Percentiles rank a stretch among this genome's conserved stretches.
Conservation (phyloP, 1,140 invertebrate genomes). For the Panagrolaimus sp. region DNA sequence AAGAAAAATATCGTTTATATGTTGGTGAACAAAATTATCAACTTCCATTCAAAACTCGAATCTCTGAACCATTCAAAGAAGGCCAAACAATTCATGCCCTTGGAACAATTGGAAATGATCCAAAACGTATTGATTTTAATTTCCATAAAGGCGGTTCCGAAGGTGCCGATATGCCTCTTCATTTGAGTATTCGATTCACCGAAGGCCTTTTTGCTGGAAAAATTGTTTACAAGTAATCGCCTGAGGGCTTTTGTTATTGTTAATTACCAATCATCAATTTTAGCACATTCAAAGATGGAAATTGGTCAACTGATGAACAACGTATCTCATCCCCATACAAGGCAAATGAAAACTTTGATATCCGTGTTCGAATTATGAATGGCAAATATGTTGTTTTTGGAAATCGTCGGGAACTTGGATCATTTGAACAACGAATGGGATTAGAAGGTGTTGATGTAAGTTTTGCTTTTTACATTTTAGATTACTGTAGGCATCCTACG, state of each 20-base stretch:
- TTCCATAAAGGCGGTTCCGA: conserved; percentile 56
- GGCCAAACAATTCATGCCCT: conserved; percentile 58
- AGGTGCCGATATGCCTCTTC: conserved; percentile 54
- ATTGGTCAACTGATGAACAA: conserved; percentile 56
- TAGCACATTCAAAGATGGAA: conserved; percentile 49
- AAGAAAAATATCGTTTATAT: conserved; percentile 48
- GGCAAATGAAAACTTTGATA: conserved; percentile 53
- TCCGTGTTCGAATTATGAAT: conserved; percentile 54
- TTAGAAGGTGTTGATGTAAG: conserved; percentile 52
- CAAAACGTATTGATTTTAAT: conserved; percentile 56
- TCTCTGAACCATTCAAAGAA: conserved; percentile 55
- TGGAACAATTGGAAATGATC: conserved; percentile 50
- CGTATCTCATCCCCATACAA: conserved; percentile 54
- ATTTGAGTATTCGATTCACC: conserved; percentile 58
- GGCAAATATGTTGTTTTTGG: conserved; percentile 56
- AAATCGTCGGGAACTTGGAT: conserved; percentile 52
- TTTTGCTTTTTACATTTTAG: too few relatives aligned
- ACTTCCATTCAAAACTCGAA: conserved; percentile 58
- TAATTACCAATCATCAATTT: conserved; percentile 2
- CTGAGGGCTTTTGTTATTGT: background rate
- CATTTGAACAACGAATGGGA: conserved; percentile 50
- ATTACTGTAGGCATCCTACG: too few relatives aligned
- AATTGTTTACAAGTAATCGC: conserved; percentile 54
- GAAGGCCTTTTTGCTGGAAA: conserved; percentile 55
- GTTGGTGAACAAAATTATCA: conserved; percentile 55